These are phyloP conservation scores for Chrysogorgia sp. DNA, from an alignment of 92 coral and sea anemone species.

Conservation along the genomic window DNA sequence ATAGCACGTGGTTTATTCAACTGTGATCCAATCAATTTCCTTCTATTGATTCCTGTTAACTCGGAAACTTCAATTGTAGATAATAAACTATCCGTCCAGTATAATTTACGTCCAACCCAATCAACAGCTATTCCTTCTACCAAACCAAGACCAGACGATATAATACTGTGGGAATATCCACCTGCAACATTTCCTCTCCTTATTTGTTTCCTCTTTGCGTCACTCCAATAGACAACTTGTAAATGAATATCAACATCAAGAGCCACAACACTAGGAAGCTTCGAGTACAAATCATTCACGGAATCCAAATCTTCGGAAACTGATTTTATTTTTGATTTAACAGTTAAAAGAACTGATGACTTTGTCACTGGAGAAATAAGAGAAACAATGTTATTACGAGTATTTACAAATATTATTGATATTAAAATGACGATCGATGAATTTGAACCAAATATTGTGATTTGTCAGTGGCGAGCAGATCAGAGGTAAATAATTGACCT, in stretches of 20 bases:
- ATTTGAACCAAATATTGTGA: too few relatives aligned
- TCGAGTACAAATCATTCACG: slow-evolving; percentile 1
- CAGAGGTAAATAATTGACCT: too few relatives aligned
- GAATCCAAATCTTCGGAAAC: slow-evolving; percentile 25
- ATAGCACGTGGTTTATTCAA: slow-evolving; percentile 75
- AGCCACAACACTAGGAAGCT: slow-evolving; percentile 14
- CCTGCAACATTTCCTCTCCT: slow-evolving; percentile 15
- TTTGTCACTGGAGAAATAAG: not conserved
- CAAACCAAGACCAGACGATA: slow-evolving; percentile 49
- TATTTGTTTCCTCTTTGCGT: slow-evolving; percentile 26
- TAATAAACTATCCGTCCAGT: slow-evolving; percentile 72
- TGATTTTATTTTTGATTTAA: slow-evolving; percentile 5
- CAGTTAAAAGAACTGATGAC: slow-evolving; percentile 9
- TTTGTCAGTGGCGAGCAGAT: too few relatives aligned
- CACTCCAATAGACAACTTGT: slow-evolving; percentile 36
- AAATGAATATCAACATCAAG: slow-evolving; percentile 35
- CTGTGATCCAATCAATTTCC: slow-evolving; percentile 44
- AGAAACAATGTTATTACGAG: not conserved
- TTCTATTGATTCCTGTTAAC: slow-evolving; percentile 64
- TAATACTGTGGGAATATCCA: slow-evolving; percentile 1
- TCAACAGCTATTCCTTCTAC: slow-evolving; percentile 81
- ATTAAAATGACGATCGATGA: not conserved
- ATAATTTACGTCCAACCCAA: slow-evolving; percentile 69
- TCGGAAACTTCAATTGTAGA: slow-evolving; percentile 66
- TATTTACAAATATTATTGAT: not conserved